Evolutionary conservation across 2,797 vertebrate genomes (phyloP).

Genomic region (Notoglanidium macrostoma): DNA sequence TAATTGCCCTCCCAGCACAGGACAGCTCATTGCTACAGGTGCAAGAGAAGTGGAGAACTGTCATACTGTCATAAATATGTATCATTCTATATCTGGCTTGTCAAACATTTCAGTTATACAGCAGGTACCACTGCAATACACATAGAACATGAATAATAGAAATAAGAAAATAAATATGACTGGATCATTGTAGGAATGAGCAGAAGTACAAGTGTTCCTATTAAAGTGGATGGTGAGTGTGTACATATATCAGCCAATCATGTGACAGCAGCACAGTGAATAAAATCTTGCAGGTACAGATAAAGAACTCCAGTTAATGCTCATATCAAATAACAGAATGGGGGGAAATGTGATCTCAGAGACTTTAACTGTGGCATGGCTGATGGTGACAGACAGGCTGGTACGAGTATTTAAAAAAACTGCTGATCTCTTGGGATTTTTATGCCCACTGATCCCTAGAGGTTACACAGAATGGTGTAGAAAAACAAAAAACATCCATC

Average conservation of each 20-base stretch:
- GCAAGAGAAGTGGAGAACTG: slow-evolving; percentile 34
- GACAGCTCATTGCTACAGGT: slow-evolving; percentile 53
- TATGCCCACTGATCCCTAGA: neutral
- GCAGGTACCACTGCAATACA: neutral
- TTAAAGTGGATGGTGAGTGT: neutral
- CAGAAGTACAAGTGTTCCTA: neutral
- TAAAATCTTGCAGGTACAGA: neutral
- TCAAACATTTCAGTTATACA: neutral
- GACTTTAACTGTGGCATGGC: neutral
- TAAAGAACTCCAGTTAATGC: neutral
- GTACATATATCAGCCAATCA: neutral
- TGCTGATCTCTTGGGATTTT: neutral
- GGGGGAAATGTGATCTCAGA: neutral
- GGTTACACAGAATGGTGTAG: neutral
- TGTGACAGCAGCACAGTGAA: neutral
- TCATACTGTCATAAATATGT: slow-evolving; percentile 28
- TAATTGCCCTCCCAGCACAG: slow-evolving; percentile 50
- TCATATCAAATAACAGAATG: neutral
- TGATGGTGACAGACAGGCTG: neutral
- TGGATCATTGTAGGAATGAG: neutral
- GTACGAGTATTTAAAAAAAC: neutral
- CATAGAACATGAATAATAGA: neutral
- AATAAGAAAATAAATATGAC: neutral
- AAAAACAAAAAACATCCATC: neutral
- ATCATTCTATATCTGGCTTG: slow-evolving; percentile 15